These are phyloP conservation scores for Drosophila limbata DNA, from an alignment of 2,888 invertebrate species.

Conservation along the genomic window DNA sequence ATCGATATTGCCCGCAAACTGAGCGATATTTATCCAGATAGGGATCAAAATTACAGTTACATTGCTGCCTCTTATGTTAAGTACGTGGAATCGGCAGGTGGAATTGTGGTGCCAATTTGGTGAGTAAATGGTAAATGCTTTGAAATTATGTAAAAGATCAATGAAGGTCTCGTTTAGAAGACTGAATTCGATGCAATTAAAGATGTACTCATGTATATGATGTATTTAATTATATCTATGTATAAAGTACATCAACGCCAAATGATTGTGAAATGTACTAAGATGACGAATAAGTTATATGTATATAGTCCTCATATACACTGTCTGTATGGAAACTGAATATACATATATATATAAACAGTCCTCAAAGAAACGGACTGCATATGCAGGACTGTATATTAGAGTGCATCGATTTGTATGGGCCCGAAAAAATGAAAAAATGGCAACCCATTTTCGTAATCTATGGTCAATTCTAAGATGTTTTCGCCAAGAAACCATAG, in stretches of 20 bases:
- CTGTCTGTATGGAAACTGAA: too few relatives aligned
- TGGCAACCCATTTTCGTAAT: too few relatives aligned
- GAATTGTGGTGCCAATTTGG: constrained; percentile 93
- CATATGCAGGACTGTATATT: too few relatives aligned
- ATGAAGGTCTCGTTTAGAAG: not conserved
- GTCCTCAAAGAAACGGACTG: too few relatives aligned
- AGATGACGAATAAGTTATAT: not conserved
- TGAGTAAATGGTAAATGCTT: constrained; percentile 83
- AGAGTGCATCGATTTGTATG: too few relatives aligned
- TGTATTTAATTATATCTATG: not conserved
- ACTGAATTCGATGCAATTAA: not conserved
- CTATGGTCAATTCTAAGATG: too few relatives aligned
- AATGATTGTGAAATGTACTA: not conserved
- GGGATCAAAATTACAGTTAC: constrained; percentile 87
- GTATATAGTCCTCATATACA: too few relatives aligned
- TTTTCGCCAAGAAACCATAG: too few relatives aligned
- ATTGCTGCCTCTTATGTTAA: constrained; percentile 95
- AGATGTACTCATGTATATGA: too few relatives aligned
- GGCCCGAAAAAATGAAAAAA: too few relatives aligned
- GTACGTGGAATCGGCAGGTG: constrained; percentile 93
- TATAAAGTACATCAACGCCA: not conserved
- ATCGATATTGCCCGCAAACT: constrained; percentile 88
- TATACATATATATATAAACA: too few relatives aligned
- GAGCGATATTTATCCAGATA: constrained; percentile 85
- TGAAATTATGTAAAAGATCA: not conserved